Evolutionary conservation across 2,113 vertebrate genomes (phyloP).

Genomic region (Ellobius talpinus): DNA sequence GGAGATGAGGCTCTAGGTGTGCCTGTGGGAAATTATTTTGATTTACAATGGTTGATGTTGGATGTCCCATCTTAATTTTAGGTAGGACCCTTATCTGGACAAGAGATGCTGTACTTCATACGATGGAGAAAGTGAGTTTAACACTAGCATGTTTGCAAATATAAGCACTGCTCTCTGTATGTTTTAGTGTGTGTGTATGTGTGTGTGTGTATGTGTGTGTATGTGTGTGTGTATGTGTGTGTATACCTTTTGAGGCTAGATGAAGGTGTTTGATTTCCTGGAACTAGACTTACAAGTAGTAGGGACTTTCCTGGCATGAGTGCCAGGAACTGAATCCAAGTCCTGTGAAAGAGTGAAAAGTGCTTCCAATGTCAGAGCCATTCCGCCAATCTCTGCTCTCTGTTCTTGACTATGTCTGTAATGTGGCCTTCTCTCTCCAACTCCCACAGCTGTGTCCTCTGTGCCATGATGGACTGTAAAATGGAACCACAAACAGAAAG

Average conservation of each 20-base stretch:
- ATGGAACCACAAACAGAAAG: neutral
- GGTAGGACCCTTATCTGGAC: neutral
- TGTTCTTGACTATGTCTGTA: neutral
- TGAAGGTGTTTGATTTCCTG: neutral
- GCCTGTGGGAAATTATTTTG: neutral
- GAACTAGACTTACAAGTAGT: neutral
- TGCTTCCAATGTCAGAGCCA: neutral
- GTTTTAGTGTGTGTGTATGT: too few species aligned
- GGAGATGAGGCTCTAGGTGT: neutral
- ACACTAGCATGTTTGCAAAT: too few species aligned
- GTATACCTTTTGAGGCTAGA: neutral
- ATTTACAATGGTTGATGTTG: neutral
- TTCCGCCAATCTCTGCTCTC: neutral
- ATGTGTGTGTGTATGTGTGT: neutral
- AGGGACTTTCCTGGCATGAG: neutral
- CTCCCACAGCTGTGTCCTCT: too few species aligned
- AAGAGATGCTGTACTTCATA: neutral
- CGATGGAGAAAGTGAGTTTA: neutral
- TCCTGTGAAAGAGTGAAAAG: neutral
- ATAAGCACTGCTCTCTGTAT: neutral
- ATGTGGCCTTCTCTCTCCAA: neutral
- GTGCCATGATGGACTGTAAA: neutral
- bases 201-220: neutral
- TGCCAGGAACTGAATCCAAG: neutral
- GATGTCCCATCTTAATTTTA: neutral